Conservation (phyloP, 2,888 invertebrate genomes). For the Leptopterna dolabrata region DNA sequence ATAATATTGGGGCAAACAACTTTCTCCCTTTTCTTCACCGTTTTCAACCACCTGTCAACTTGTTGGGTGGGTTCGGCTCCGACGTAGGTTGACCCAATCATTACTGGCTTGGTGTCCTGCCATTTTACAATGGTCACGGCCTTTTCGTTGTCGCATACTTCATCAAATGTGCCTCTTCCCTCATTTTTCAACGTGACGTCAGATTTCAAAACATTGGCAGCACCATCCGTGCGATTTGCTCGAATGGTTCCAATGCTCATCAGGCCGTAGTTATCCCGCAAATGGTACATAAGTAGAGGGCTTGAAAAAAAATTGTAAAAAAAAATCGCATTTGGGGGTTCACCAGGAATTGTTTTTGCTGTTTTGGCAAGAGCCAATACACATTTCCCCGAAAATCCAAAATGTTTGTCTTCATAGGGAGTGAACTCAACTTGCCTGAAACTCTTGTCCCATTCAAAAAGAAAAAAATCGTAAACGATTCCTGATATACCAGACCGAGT, state of each 20-base stretch:
- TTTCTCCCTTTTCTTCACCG: conserved; percentile 12
- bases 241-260: conserved; percentile 58
- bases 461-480: conserved; percentile 65
- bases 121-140: conserved; percentile 58
- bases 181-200: conserved; percentile 56
- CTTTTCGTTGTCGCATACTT: conserved; percentile 53
- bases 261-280: conserved; percentile 59
- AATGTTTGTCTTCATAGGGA: conserved; percentile 57
- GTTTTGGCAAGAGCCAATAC: conserved; percentile 63
- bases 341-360: conserved; percentile 57
- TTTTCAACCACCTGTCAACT: conserved; percentile 53
- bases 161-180: conserved; percentile 22
- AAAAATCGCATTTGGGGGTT: conserved; percentile 58
- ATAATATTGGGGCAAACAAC: conserved; percentile 32
- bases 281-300: conserved; percentile 41
- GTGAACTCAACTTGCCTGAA: conserved; percentile 62
- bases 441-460: conserved; percentile 64
- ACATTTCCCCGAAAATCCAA: conserved; percentile 64
- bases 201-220: conserved; percentile 21
- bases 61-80: conserved; percentile 47
- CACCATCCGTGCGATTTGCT: conserved; percentile 51
- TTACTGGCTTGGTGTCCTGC: conserved; percentile 62
- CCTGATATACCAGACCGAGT: conserved; percentile 65
- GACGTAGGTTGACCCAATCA: conserved; percentile 58
- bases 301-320: conserved; percentile 62